Evolutionary conservation across 2,888 invertebrate genomes (phyloP), one percentile per base, ranked within the genome.

Genomic region (Drosophila helvetica): DNA sequence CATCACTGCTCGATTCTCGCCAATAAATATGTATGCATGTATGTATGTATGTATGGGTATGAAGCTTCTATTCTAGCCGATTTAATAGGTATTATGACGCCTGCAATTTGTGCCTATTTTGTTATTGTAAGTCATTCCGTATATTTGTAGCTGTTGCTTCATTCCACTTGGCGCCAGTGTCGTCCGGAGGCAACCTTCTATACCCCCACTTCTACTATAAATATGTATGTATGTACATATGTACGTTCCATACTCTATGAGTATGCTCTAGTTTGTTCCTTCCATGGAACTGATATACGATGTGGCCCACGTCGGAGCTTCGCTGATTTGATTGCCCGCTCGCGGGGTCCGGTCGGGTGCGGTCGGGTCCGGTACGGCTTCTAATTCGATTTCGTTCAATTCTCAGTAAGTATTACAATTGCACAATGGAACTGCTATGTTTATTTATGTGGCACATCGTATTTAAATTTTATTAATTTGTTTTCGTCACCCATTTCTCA

Each of bases 111-210:
- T 74, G 74, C 9, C 53, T 74, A 68, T 63, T 80, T 77, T 46
- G 55, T 59, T 74, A 61, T 58, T 58, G 61, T 55, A 74, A 56
- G 64, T 83, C 71, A 67, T 48, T 6, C 25, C 1, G 25, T 25
- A 6, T 25, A 25, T 7, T 1, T 7, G 7, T 25, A 71, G 78
- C 72, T 50, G 43, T 54, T 56, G 33, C 38, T n/a, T 55, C n/a
- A 25, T 78, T 66, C 73, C 15, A 72, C 51, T 82, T 82, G 83
- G 88, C 83, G 88, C 82, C 83, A 83, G 72, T 30, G 58, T 53
- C 59, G 58, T 53, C 59, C 66, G n/a, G 15, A 65, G 75, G 59
- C 57, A 66, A 79, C 63, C 77, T 75, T 75, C 76, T 22, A 22
- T 22, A 59, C 10, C 25, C 27, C 63, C 59, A 27, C 30, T 15